phyloP scores from a whole-genome alignment of 1,140 invertebrate species.

The Anastatus disparis region DNA sequence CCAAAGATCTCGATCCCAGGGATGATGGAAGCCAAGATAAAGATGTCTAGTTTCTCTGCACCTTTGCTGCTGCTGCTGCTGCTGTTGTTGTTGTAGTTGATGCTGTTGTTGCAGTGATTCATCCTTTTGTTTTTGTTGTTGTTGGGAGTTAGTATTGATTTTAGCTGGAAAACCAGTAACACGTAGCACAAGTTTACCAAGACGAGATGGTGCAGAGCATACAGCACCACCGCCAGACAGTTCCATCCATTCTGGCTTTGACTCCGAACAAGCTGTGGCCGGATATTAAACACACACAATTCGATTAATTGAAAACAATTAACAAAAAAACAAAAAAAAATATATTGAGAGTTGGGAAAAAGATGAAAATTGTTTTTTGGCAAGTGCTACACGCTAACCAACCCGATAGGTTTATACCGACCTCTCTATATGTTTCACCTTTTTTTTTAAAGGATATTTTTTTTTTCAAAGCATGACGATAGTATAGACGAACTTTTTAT shows the following conservation, averaged over 20 bases:
- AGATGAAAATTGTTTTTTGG: too few relatives aligned
- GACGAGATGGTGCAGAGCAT: conserved; percentile 61
- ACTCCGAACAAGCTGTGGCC: conserved; percentile 54
- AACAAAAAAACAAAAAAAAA: too few relatives aligned
- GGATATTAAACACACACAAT: too few relatives aligned
- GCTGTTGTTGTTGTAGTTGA: background rate
- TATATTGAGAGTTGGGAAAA: too few relatives aligned
- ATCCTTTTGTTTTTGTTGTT: conserved; percentile 49
- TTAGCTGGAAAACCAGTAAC: conserved; percentile 62
- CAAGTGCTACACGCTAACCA: too few relatives aligned
- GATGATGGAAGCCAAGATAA: conserved; percentile 73
- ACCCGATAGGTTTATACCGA: too few relatives aligned
- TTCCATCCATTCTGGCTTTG: conserved; percentile 64
- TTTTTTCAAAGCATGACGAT: too few relatives aligned
- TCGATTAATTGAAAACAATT: background rate
- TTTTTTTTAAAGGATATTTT: too few relatives aligned
- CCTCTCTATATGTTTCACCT: too few relatives aligned
- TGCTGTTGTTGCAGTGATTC: conserved; percentile 46
- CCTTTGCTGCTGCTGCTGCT: background rate
- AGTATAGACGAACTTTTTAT: too few relatives aligned
- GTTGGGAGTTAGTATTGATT: conserved; percentile 47
- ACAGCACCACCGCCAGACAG: conserved; percentile 57
- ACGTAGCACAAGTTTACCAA: conserved; percentile 65
- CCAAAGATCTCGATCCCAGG: conserved; percentile 75
- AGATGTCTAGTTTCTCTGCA: conserved; percentile 61